Base-by-base conservation (phyloP, 2,888 invertebrate species). In the Coelopa pilipes region DNA sequence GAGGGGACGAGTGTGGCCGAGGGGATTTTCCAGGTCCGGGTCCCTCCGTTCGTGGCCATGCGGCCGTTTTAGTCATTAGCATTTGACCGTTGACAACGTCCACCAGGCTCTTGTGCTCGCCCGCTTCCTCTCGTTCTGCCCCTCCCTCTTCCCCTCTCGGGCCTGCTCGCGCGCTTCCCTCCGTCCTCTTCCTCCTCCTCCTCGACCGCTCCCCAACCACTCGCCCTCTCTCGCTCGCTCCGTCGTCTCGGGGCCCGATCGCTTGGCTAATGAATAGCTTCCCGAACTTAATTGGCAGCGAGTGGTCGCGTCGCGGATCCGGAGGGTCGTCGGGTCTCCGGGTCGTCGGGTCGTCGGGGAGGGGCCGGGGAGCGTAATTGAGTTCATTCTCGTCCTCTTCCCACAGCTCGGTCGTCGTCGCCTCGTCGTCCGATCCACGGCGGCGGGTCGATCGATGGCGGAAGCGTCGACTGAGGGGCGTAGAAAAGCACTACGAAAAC, bases 221-320 rank as follows among this genome's bases (percentile, higher is more conserved):
- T 65, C 65, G 5, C 46, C 45, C 0, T 53, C 57, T 19, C 57
- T 66, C 57, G 17, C 45, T 69, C 69, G 46, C 46, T 34, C 34
- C 34, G 34, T 34, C 34, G 34, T 34, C n/a, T n/a, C n/a, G n/a
- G n/a, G n/a, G n/a, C n/a, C 50, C 62, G 62, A 70, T 62, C 45
- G 62, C 50, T 53, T 17, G 11, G 17, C 45, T 53, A 70, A 70
- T 50, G 60, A 70, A 63, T 63, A 21, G 50, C 21, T 49, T 70
- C 11, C 59, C 60, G n/a, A 55, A n/a, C 69, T 68, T 68, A 65
- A 65, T 65, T 65, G 65, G 65, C 47, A 65, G 17, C 65, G 65
- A 65, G 65, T 65, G 65, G 45, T 65, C 45, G 47, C 19, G 1
- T 1, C 46, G 34, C 34, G 65, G 17, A 63, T 45, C 45, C 1